Evolutionary conservation across 2,888 invertebrate species (phyloP).

Genomic region (Trichopria drosophilae): DNA sequence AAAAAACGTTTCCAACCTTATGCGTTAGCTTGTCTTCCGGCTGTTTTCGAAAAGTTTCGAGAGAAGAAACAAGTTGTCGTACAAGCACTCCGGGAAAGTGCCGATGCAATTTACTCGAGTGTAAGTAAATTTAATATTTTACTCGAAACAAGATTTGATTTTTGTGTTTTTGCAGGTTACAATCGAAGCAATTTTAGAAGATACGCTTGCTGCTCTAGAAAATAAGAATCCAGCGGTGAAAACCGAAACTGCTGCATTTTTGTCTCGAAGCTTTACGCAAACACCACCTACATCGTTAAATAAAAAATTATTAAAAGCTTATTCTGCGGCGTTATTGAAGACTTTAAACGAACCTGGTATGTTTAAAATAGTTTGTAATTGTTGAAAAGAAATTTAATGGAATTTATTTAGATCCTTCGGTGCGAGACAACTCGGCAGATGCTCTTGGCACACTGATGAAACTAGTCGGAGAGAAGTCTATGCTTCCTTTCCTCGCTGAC

Average conservation of each 20-base stretch:
- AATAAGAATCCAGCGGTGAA: conserved; percentile 92
- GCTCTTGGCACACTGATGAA: conserved; percentile 94
- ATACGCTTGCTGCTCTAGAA: conserved; percentile 80
- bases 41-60: conserved; percentile 92
- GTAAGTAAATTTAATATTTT: conserved; percentile 61
- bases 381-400: conserved; percentile 40
- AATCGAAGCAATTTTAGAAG: conserved; percentile 83
- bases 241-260: conserved; percentile 81
- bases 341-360: conserved; percentile 75
- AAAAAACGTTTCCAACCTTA: conserved; percentile 86
- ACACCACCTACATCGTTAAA: conserved; percentile 80
- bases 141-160: conserved; percentile 1
- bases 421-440: conserved; percentile 89
- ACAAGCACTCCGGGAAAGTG: conserved; percentile 80
- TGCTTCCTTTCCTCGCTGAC: conserved; percentile 83
- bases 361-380: conserved; percentile 1
- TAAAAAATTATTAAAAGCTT: conserved; percentile 87
- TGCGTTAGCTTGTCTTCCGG: conserved; percentile 73
- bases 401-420: conserved; percentile 82
- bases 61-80: conserved; percentile 95
- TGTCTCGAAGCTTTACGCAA: conserved; percentile 80
- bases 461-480: conserved; percentile 88
- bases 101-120: conserved; percentile 82
- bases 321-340: conserved; percentile 77
- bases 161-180: conserved; percentile 66